A percentile compares a stretch with the other conserved stretches of the same genome.
Evolutionary conservation across 1,140 invertebrate genomes (phyloP).

Genomic region (Apolygus lucorum): DNA sequence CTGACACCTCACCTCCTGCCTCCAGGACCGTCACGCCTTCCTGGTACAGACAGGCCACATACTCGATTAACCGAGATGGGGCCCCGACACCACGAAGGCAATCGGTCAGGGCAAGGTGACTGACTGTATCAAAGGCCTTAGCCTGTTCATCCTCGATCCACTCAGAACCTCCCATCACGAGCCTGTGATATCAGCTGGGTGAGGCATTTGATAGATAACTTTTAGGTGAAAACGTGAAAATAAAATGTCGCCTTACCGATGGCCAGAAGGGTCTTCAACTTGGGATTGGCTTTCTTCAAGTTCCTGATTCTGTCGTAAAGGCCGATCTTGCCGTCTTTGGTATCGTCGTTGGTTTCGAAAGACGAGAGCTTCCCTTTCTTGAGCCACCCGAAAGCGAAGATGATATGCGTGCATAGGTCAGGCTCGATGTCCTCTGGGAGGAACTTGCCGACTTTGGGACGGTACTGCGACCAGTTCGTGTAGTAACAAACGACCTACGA

Average conservation of each 20-base stretch:
- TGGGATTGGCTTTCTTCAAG: conserved; percentile 80
- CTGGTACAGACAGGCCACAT: too few relatives aligned
- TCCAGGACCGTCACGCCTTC: too few relatives aligned
- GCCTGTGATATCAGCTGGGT: too few relatives aligned
- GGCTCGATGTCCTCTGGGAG: conserved; percentile 90
- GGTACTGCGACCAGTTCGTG: conserved; percentile 95
- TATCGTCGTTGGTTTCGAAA: conserved; percentile 87
- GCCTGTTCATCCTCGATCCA: too few relatives aligned
- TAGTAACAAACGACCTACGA: conserved; percentile 85
- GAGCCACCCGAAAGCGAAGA: conserved; percentile 94
- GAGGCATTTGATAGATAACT: background rate
- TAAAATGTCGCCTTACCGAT: too few relatives aligned
- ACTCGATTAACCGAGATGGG: too few relatives aligned
- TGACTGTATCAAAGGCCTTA: too few relatives aligned
- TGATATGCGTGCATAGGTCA: conserved; percentile 89
- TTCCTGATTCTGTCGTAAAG: conserved; percentile 75
- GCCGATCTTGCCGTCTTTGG: conserved; percentile 82
- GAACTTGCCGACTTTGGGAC: conserved; percentile 87
- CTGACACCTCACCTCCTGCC: too few relatives aligned
- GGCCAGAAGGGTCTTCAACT: conserved; percentile 78
- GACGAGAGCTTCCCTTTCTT: conserved; percentile 88
- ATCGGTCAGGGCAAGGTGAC: too few relatives aligned
- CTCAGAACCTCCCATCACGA: too few relatives aligned
- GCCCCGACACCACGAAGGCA: too few relatives aligned
- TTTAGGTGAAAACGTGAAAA: too few relatives aligned